Evolutionary conservation across 2,888 invertebrate species (phyloP).

Genomic region (Podotricha telesiphe): DNA sequence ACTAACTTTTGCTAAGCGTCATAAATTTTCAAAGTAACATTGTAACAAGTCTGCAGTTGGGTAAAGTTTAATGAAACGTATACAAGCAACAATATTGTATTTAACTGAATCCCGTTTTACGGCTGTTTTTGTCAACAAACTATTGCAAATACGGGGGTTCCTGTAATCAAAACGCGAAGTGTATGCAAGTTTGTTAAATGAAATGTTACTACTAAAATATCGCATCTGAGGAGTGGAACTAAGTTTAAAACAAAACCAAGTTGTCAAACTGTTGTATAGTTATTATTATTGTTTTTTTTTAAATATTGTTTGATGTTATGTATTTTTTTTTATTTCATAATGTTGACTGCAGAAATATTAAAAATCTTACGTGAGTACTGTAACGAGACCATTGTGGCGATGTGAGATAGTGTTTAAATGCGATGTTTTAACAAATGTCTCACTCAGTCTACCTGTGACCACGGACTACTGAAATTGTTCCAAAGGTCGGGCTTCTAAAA

Average conservation of each 20-base stretch:
- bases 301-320: background rate
- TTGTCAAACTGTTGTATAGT: background rate
- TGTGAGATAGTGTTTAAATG: too few species aligned
- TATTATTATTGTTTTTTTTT: background rate
- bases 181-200: slow-evolving; percentile 9
- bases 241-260: background rate
- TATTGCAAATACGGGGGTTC: slow-evolving; percentile 4
- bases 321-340: too few species aligned
- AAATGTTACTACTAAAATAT: background rate
- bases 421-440: too few species aligned
- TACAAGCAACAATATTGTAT: background rate
- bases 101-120: background rate
- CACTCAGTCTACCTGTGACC: too few species aligned
- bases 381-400: too few species aligned
- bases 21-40: background rate
- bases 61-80: background rate
- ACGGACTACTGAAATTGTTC: too few species aligned
- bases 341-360: too few species aligned
- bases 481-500: too few species aligned
- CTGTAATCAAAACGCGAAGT: slow-evolving; percentile 8
- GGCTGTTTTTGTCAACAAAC: slow-evolving; percentile 11
- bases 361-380: too few species aligned
- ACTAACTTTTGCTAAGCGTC: background rate
- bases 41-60: background rate
- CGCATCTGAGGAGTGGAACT: background rate